Percentiles rank a stretch among this genome's conserved stretches.
phyloP scores from a whole-genome alignment of 2,113 vertebrate species.

The Neomonachus schauinslandi region DNA sequence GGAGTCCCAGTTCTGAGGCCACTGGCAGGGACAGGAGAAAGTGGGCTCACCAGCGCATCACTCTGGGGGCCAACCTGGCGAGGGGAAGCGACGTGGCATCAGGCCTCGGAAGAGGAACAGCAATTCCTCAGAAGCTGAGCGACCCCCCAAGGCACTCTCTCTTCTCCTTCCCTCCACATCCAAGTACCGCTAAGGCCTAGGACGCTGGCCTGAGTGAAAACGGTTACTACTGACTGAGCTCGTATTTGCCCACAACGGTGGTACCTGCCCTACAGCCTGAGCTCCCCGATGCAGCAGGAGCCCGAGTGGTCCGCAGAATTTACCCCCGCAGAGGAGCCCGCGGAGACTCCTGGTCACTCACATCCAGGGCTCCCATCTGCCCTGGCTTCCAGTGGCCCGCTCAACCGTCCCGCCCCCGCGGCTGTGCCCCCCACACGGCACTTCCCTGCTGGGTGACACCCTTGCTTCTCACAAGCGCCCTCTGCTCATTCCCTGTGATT shows the following conservation, averaged over 20 bases:
- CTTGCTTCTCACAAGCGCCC: background rate
- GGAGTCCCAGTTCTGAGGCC: background rate
- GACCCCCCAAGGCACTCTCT: background rate
- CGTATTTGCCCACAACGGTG: fast-evolving
- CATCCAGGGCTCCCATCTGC: background rate
- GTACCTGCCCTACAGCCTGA: too few species aligned
- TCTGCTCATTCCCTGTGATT: background rate
- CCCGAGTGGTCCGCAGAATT: too few species aligned
- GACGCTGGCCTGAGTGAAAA: background rate
- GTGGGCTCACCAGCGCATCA: fast-evolving
- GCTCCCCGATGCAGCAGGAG: too few species aligned
- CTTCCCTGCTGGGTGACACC: background rate
- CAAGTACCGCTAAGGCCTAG: background rate
- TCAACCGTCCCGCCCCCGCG: background rate
- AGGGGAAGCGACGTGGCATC: background rate
- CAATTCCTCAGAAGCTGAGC: background rate
- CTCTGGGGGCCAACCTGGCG: background rate
- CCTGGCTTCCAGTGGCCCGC: background rate
- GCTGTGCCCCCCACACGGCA: background rate
- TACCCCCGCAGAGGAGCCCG: too few species aligned
- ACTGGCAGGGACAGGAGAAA: background rate
- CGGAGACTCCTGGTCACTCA: background rate
- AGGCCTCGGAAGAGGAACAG: background rate
- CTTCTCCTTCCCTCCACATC: background rate
- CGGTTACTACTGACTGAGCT: background rate